These are phyloP conservation scores for Geopemphigus sp. DNA, from an alignment of 1,140 invertebrate genomes.

Conservation along the genomic window DNA sequence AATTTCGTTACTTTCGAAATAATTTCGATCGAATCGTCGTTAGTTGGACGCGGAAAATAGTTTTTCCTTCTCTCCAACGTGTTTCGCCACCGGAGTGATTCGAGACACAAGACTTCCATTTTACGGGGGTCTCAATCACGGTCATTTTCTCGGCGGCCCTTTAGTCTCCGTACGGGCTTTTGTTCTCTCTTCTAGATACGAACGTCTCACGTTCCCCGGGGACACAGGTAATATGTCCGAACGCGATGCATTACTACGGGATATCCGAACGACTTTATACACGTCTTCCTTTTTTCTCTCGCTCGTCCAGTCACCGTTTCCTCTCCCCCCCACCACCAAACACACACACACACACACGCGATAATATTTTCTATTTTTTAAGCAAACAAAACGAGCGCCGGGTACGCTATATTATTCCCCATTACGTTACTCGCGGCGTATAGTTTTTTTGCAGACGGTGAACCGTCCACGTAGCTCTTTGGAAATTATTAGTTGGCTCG, in stretches of 20 bases:
- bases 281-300: neutral
- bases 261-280: neutral
- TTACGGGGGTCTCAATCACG: constrained; percentile 16
- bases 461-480: neutral
- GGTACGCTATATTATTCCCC: neutral
- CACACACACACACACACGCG: no score
- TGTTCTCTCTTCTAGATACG: neutral
- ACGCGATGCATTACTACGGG: neutral
- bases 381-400: neutral
- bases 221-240: constrained; percentile 5
- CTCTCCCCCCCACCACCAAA: no score
- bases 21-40: neutral
- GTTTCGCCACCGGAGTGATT: neutral
- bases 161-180: neutral
- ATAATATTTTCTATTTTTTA: neutral
- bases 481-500: neutral
- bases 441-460: neutral
- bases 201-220: neutral
- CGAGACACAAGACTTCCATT: constrained; percentile 4
- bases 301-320: no score
- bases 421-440: neutral
- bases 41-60: neutral
- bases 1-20: neutral
- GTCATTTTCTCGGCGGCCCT: neutral
- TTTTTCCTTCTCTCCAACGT: neutral